Conservation (phyloP, 2,797 vertebrate species). For the Anguilla anguilla region DNA sequence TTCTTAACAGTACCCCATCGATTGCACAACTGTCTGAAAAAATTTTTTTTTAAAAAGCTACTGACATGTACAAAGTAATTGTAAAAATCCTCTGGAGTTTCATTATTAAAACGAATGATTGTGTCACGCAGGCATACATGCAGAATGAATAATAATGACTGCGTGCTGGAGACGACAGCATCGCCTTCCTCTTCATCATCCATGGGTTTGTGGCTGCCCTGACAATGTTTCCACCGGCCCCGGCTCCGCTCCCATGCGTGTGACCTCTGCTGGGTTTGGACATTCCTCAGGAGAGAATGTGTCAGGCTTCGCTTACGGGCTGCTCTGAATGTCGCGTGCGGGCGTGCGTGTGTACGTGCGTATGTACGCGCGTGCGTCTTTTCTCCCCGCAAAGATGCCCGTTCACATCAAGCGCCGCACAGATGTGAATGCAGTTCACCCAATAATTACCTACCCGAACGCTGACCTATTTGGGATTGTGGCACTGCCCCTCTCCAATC, state of each 20-base stretch:
- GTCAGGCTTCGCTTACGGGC: not conserved
- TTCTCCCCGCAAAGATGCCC: not conserved
- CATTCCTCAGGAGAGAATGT: not conserved
- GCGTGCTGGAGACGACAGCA: not conserved
- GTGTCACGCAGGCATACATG: not conserved
- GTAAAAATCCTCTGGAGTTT: not conserved
- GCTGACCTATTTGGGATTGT: not conserved
- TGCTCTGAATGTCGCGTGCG: not conserved
- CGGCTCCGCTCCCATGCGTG: not conserved
- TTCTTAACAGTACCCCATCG: not conserved
- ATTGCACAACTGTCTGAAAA: not conserved
- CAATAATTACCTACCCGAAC: not conserved
- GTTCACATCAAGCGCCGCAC: not conserved
- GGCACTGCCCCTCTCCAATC: not conserved
- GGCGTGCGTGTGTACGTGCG: not conserved
- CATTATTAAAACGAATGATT: not conserved
- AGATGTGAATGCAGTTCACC: not conserved
- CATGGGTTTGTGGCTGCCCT: not conserved
- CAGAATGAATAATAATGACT: slow-evolving; percentile 10
- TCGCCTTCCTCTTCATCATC: not conserved
- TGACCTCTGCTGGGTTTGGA: not conserved
- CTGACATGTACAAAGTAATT: not conserved
- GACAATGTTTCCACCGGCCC: not conserved
- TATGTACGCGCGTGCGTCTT: no score
- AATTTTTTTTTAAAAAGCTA: no score